These are phyloP conservation scores for Euplexia lucipara DNA, from an alignment of 2,888 invertebrate species.

Conservation along the genomic window DNA sequence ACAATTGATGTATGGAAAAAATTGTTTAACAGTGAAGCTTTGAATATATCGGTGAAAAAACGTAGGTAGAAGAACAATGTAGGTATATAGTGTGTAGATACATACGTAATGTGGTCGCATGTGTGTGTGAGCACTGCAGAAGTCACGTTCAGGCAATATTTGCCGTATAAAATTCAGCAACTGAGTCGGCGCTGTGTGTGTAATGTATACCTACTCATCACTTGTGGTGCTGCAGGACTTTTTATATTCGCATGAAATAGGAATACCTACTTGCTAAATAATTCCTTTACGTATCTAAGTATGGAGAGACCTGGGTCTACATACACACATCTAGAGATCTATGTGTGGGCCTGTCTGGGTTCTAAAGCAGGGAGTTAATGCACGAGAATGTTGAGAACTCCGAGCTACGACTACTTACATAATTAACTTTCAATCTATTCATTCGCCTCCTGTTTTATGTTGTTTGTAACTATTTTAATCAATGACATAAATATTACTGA, in stretches of 20 bases:
- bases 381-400: slow-evolving; percentile 28
- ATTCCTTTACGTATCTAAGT: slow-evolving; percentile 41
- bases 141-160: slow-evolving; percentile 88
- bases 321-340: background rate
- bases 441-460: slow-evolving; percentile 1
- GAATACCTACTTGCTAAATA: slow-evolving; percentile 37
- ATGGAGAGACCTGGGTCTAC: background rate
- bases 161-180: slow-evolving; percentile 84
- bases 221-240: slow-evolving; percentile 59
- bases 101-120: slow-evolving; percentile 48
- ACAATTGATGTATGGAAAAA: slow-evolving; percentile 45
- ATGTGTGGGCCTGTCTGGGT: background rate
- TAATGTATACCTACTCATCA: slow-evolving; percentile 70
- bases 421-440: slow-evolving; percentile 24
- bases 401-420: background rate
- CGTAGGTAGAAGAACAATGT: slow-evolving; percentile 37
- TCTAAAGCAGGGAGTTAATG: background rate
- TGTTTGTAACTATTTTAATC: background rate
- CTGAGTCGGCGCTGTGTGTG: slow-evolving; percentile 75
- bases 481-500: slow-evolving; percentile 1
- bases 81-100: slow-evolving; percentile 32
- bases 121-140: slow-evolving; percentile 69
- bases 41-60: slow-evolving; percentile 46
- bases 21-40: slow-evolving; percentile 28
- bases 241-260: slow-evolving; percentile 56